Evolutionary conservation across 2,113 vertebrate genomes (phyloP).

Genomic region (Panthera leo): DNA sequence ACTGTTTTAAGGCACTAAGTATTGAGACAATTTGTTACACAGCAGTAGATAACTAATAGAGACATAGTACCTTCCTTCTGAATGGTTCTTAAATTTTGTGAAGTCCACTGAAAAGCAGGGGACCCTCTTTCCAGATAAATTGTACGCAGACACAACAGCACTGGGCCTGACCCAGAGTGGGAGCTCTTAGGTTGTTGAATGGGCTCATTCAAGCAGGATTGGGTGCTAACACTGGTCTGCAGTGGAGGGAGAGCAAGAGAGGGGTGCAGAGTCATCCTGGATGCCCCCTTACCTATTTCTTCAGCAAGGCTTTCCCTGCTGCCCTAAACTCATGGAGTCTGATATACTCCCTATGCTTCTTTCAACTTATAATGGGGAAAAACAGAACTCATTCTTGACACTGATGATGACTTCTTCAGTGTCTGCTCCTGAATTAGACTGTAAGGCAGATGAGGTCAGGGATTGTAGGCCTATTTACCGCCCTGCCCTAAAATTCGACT

Average conservation of each 20-base stretch:
- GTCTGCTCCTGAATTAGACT: neutral
- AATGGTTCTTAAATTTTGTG: neutral
- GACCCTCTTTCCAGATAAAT: neutral
- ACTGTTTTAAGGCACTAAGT: neutral
- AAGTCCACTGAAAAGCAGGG: neutral
- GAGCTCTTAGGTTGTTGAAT: neutral
- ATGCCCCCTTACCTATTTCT: conserved; percentile 21
- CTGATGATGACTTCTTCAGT: neutral
- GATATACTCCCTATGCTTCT: neutral
- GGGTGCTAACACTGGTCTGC: neutral
- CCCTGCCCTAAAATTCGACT: conserved; percentile 15
- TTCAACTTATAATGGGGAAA: conserved; percentile 32
- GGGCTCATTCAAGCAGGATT: neutral
- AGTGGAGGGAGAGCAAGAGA: neutral
- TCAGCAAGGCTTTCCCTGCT: neutral
- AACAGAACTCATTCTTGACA: neutral
- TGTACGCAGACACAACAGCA: neutral
- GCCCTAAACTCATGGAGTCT: neutral
- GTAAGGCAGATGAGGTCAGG: neutral
- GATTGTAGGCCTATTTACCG: neutral
- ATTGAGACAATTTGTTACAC: conserved; percentile 11
- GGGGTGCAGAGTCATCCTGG: neutral
- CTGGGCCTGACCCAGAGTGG: neutral
- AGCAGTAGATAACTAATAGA: neutral
- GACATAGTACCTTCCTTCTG: neutral